A percentile compares a stretch with the other conserved stretches of the same genome.
phyloP scores from a whole-genome alignment of 2,113 vertebrate genomes.

The Pampusana beccarii region DNA sequence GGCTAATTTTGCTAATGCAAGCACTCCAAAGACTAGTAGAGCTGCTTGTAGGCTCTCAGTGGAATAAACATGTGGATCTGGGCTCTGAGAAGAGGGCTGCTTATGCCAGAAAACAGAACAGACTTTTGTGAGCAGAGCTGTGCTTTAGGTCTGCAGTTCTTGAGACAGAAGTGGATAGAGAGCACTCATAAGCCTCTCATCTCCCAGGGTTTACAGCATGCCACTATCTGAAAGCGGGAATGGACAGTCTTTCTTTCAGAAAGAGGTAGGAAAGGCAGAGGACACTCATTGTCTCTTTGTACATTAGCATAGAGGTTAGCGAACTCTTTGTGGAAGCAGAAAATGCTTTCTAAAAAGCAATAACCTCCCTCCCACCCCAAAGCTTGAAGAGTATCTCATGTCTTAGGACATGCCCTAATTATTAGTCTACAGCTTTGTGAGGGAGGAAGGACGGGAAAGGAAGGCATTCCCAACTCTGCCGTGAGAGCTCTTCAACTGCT shows the following conservation, averaged over 20 bases:
- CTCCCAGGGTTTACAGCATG: not conserved
- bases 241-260: not conserved
- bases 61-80: not conserved
- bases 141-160: not conserved
- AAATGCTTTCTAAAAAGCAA: not conserved
- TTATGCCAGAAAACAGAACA: not conserved
- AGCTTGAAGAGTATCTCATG: not conserved
- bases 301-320: not conserved
- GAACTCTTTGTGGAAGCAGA: not conserved
- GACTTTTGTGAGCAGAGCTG: not conserved
- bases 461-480: not conserved
- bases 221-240: not conserved
- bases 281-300: not conserved
- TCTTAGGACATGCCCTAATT: not conserved
- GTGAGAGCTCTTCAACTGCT: not conserved
- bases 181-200: not conserved
- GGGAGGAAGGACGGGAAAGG: not conserved
- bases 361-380: not conserved
- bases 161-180: not conserved
- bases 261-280: not conserved
- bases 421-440: not conserved
- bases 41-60: not conserved
- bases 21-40: not conserved
- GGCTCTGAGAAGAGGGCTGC: not conserved
- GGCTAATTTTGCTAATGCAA: not conserved